Evolutionary conservation across 1,140 invertebrate species (phyloP).

Genomic region (Bombus vancouverensis): DNA sequence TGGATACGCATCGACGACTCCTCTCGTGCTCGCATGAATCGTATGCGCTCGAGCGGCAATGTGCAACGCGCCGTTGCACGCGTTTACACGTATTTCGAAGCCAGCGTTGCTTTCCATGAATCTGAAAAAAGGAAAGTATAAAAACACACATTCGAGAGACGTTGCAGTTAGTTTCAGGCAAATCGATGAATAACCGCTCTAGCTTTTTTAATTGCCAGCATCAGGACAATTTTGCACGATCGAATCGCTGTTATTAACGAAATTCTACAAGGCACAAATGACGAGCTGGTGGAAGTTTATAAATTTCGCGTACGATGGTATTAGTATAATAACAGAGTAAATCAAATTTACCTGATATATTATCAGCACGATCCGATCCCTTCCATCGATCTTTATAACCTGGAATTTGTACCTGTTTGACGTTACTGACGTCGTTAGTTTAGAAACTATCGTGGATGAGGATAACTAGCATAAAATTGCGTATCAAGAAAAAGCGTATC

Average conservation of each 20-base stretch:
- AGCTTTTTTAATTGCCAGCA: neutral
- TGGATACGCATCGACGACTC: constrained; percentile 67
- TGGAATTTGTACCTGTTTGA: too few relatives aligned
- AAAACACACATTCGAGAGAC: neutral
- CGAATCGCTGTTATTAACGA: neutral
- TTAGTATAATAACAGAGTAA: neutral
- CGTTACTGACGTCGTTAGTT: rapidly evolving
- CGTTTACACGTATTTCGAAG: constrained; percentile 41
- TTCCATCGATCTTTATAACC: too few relatives aligned
- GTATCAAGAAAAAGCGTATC: too few relatives aligned
- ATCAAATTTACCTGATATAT: too few relatives aligned
- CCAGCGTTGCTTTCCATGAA: neutral
- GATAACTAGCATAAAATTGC: too few relatives aligned
- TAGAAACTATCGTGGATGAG: too few relatives aligned
- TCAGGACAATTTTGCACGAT: neutral
- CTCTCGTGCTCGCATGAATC: constrained; percentile 52
- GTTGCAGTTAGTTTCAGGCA: neutral
- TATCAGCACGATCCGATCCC: too few relatives aligned
- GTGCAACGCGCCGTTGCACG: constrained; percentile 39
- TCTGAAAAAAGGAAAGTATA: neutral
- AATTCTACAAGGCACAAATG: neutral
- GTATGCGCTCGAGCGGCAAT: constrained; percentile 30
- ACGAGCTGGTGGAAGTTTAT: too few relatives aligned
- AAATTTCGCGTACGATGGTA: too few relatives aligned
- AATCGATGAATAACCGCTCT: neutral